Evolutionary conservation across 1,140 invertebrate genomes (phyloP), one percentile per base, ranked within the genome.

Genomic region (Oedothorax gibbosus): DNA sequence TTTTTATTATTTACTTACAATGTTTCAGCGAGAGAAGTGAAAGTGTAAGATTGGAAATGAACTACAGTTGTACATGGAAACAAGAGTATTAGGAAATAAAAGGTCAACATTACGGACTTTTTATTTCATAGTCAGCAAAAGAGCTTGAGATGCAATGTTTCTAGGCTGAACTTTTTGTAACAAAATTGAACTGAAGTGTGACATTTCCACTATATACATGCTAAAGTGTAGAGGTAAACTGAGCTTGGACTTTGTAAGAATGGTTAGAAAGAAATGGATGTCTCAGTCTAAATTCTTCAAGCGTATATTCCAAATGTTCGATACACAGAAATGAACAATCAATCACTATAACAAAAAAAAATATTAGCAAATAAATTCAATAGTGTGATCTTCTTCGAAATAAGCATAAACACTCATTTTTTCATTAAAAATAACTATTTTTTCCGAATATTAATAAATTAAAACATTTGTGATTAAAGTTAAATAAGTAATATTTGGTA

Each of bases 141-240:
- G 80, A 82, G 80, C 80, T 82, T 82, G 80, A 73, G 21, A 64
- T 73, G 69, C 56, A 71, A 81, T 20, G 53, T 81, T 81, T 82
- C 69, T 82, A 82, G 69, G 80, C 80, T 82, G 69, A 82, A 82
- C 56, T 60, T 82, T 82, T 82, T 82, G 69, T 82, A 82, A 54
- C 18, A 81, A 72, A 72, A 82, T 60, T 82, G 80, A 82, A 73
- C 69, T 82, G 53, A 73, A 82, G 71, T 71, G 51, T 20, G 68
- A n/a, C 62, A 82, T 9, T 68, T n/a, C 69, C 73, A 73, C 65
- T 82, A 72, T 57, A 35, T 35, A 35, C 7, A 73, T 65, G 80
- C 80, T 57, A 60, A 73, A 72, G 73, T 50, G 56, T 82, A 82
- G 69, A 62, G 18, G 57, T 82, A 73, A 82, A 73, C 80, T 82